A percentile compares a stretch with the other conserved stretches of the same genome.
Conservation (phyloP, 1,140 invertebrate species). For the Eriocheir sinensis region DNA sequence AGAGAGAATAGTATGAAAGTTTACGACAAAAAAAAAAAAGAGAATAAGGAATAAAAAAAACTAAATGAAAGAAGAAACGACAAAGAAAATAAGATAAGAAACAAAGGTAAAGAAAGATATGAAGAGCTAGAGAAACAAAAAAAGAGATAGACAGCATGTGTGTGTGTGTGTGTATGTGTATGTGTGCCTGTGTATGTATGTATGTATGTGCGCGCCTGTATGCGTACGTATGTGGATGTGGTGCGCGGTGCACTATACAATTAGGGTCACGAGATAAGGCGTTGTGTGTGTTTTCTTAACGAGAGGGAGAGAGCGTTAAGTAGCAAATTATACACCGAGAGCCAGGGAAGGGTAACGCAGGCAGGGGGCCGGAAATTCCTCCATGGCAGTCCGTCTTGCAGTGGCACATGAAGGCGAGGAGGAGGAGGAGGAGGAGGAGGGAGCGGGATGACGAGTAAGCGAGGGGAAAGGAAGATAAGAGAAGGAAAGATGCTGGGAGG, state of each 20-base stretch:
- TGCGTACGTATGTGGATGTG: background rate
- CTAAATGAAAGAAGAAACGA: too few species aligned
- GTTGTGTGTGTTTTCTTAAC: slow-evolving; percentile 3
- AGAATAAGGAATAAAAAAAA: too few species aligned
- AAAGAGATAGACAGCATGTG: background rate
- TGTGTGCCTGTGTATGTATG: background rate
- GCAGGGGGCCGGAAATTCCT: background rate
- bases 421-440: too few species aligned
- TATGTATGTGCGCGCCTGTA: background rate
- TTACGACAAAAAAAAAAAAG: too few species aligned
- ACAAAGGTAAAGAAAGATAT: too few species aligned
- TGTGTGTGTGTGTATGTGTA: background rate
- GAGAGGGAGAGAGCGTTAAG: background rate
- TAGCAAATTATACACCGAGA: background rate
- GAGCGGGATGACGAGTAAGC: too few species aligned
- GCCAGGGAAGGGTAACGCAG: background rate
- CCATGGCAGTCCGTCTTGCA: background rate
- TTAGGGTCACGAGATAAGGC: background rate
- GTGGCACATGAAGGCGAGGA: background rate
- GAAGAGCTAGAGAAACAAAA: too few species aligned
- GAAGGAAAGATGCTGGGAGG: background rate
- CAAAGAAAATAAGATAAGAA: too few species aligned
- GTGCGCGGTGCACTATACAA: background rate
- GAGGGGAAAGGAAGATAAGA: too few species aligned
- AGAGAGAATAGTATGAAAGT: too few species aligned